These are phyloP conservation scores for Ochropleura leucogaster DNA, from an alignment of 2,888 invertebrate species.

Conservation along the genomic window DNA sequence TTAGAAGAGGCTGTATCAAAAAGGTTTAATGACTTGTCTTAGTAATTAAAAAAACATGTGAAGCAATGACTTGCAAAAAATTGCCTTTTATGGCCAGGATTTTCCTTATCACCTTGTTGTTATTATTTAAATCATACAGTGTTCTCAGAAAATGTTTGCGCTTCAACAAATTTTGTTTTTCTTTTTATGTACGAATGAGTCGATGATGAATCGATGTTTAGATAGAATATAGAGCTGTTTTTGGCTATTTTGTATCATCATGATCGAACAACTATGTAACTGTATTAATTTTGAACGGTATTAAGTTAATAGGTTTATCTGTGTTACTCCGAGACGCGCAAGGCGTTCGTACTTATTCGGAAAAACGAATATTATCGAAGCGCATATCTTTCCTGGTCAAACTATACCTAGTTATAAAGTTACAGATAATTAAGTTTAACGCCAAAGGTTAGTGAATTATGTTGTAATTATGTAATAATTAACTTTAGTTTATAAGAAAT, in stretches of 20 bases:
- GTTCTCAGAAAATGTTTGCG: background rate
- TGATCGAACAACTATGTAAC: background rate
- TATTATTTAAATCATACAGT: background rate
- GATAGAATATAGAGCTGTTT: background rate
- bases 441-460: constrained; percentile 46
- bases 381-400: background rate
- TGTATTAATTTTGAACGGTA: no score
- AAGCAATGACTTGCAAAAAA: constrained; percentile 10
- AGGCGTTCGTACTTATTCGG: background rate
- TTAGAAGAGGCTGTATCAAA: background rate
- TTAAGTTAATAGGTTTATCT: background rate
- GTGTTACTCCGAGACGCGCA: background rate
- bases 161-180: background rate
- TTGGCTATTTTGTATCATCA: background rate
- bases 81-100: background rate
- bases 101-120: background rate
- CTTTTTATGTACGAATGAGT: background rate
- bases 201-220: background rate
- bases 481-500: constrained; percentile 20
- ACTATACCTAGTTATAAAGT: background rate
- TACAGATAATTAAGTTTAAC: constrained; percentile 35
- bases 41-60: background rate
- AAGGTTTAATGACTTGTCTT: no score
- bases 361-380: background rate
- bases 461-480: constrained; percentile 38